Evolutionary conservation across 1,140 invertebrate species (phyloP), one percentile per base, ranked within the genome.

Genomic region (Aphaenogaster rudis): DNA sequence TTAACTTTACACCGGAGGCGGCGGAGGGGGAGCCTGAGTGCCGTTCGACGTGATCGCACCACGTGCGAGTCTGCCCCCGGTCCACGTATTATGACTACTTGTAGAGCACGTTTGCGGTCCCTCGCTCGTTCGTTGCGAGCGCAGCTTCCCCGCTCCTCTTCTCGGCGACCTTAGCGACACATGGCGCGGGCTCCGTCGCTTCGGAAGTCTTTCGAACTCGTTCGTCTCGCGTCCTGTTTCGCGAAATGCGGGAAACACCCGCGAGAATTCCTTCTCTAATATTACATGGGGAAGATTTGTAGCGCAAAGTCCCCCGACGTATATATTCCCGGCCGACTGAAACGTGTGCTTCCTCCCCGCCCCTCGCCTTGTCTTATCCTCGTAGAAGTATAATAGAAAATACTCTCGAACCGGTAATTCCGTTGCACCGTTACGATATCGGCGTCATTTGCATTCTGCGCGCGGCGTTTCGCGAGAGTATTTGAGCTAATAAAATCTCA

Each of bases 1-100:
- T 94, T 89, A 95, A 95, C 91, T 95, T 95, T 95, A 94, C 93
- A 95, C 90, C 90, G 28, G 36, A 0, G 11, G 88, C 63, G 39
- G n/a, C 11, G 42, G 7, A 21, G 45, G 42, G 21, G 45, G 67
- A 15, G 59, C 9, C 50, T 2, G 63, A 33, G 52, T 50, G 72
- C 52, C 48, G 88, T 59, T 59, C 63, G 84, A 88, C 92, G 92
- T 93, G 93, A 94, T 94, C 91, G 94, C 93, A 86, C 93, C 93
- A 94, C 92, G 91, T 95, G 94, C 94, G 93, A 93, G 92, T 86
- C 88, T 79, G 86, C 33, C 74, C 88, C 71, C 45, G 69, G 72
- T 88, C 84, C 92, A 91, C 91, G 90, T 92, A 94, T 94, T 93
- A 94, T 91, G 91, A 93, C 91, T 86, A 94, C 90, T 94, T 93